phyloP scores from a whole-genome alignment of 2,888 invertebrate species.

The Amphimallon solstitiale region DNA sequence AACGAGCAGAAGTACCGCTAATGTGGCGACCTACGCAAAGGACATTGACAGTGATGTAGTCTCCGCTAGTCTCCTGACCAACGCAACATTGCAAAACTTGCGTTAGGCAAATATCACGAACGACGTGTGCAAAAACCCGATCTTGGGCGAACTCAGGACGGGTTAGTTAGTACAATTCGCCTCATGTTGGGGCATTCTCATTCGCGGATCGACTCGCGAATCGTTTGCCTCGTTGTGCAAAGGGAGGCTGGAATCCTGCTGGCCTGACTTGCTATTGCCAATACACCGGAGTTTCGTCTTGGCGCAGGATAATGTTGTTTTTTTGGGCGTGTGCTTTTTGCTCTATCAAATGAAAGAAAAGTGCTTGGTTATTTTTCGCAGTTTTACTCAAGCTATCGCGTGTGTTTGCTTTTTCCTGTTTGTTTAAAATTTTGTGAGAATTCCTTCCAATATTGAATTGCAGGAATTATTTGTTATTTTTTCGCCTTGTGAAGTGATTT shows the following conservation, averaged over 20 bases:
- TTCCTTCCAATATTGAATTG: background rate
- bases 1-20: conserved; percentile 59
- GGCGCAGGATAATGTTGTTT: conserved; percentile 20
- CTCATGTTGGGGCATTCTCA: conserved; percentile 44
- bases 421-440: conserved; percentile 1
- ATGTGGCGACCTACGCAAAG: conserved; percentile 60
- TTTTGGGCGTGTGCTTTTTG: conserved; percentile 16
- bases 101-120: conserved; percentile 50
- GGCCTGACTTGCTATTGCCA: background rate
- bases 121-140: conserved; percentile 61
- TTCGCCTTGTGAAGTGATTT: background rate
- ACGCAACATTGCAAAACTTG: conserved; percentile 62
- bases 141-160: conserved; percentile 51
- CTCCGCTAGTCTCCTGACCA: conserved; percentile 55
- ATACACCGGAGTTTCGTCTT: conserved; percentile 7
- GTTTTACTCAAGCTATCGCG: background rate
- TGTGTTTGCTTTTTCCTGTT: conserved; percentile 1
- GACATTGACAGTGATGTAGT: conserved; percentile 59
- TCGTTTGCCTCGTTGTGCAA: conserved; percentile 40
- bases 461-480: background rate
- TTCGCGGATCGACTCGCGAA: conserved; percentile 57
- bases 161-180: conserved; percentile 38
- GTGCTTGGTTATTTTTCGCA: conserved; percentile 4
- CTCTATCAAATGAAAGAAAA: background rate
- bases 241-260: conserved; percentile 13